Evolutionary conservation across 1,140 invertebrate species (phyloP).

Genomic region (Ips typographus): DNA sequence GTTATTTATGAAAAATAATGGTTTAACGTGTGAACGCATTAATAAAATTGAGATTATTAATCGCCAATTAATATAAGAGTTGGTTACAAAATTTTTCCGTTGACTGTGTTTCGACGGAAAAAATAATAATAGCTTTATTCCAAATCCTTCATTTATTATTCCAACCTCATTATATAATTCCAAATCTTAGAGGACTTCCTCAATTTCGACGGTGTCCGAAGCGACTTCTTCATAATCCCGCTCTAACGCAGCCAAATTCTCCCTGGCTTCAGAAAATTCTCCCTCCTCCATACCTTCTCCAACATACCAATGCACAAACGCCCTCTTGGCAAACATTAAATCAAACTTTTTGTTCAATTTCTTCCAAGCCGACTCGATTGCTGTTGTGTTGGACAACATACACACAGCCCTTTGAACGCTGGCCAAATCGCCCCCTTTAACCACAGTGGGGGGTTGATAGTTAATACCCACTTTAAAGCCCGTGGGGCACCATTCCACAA

Average conservation of each 20-base stretch:
- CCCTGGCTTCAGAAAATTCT: neutral
- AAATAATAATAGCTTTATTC: no score
- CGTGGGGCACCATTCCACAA: constrained; percentile 3
- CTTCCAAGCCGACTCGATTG: constrained; percentile 2
- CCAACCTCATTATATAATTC: no score
- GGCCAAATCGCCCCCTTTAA: constrained; percentile 68
- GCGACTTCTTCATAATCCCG: neutral
- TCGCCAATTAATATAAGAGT: no score
- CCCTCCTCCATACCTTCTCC: neutral
- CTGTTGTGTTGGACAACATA: constrained; percentile 77
- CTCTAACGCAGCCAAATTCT: neutral
- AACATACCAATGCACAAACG: constrained; percentile 1
- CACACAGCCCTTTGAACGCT: constrained; percentile 83
- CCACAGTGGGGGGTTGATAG: constrained; percentile 17
- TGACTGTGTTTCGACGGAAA: no score
- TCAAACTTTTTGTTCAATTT: constrained; percentile 3
- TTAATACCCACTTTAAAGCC: constrained; percentile 17
- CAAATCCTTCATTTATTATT: no score
- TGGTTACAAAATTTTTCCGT: no score
- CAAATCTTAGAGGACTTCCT: neutral
- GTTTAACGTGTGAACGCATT: no score
- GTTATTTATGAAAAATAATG: no score
- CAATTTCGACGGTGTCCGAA: neutral
- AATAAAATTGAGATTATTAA: no score
- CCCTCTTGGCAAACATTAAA: constrained; percentile 1